A percentile compares a stretch with the other conserved stretches of the same genome.
These are phyloP conservation scores for Leguminivora glycinivorella DNA, from an alignment of 1,140 invertebrate genomes.

Conservation along the genomic window DNA sequence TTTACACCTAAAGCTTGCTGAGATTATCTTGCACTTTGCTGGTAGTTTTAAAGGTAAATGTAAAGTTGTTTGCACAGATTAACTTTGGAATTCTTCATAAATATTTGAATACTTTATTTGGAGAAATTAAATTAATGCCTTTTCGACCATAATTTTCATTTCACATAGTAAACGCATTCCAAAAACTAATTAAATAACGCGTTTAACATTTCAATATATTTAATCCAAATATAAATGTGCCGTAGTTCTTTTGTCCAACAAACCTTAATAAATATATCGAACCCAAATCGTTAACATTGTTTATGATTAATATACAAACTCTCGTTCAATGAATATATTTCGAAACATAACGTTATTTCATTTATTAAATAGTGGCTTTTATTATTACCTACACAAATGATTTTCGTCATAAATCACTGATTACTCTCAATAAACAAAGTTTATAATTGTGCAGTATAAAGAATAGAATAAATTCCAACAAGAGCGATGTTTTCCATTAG, in stretches of 20 bases:
- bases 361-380: too few relatives aligned
- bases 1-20: conserved; percentile 14
- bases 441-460: conserved; percentile 1
- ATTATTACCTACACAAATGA: too few relatives aligned
- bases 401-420: neutral
- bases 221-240: too few relatives aligned
- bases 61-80: neutral
- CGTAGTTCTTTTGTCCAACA: too few relatives aligned
- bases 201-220: too few relatives aligned
- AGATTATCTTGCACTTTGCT: neutral
- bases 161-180: neutral
- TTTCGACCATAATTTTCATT: neutral
- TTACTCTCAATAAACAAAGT: neutral
- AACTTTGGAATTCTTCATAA: neutral
- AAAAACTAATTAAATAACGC: too few relatives aligned
- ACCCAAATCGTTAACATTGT: too few relatives aligned
- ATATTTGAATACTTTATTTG: neutral
- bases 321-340: neutral
- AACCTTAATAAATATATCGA: too few relatives aligned
- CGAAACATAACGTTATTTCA: too few relatives aligned
- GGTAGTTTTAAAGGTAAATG: conserved; percentile 1
- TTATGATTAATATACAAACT: neutral
- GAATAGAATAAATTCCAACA: conserved; percentile 15
- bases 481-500: conserved; percentile 24
- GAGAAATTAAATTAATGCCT: neutral